These are phyloP conservation scores for Glossophaga mutica DNA, from an alignment of 2,797 vertebrate genomes.

Conservation along the genomic window DNA sequence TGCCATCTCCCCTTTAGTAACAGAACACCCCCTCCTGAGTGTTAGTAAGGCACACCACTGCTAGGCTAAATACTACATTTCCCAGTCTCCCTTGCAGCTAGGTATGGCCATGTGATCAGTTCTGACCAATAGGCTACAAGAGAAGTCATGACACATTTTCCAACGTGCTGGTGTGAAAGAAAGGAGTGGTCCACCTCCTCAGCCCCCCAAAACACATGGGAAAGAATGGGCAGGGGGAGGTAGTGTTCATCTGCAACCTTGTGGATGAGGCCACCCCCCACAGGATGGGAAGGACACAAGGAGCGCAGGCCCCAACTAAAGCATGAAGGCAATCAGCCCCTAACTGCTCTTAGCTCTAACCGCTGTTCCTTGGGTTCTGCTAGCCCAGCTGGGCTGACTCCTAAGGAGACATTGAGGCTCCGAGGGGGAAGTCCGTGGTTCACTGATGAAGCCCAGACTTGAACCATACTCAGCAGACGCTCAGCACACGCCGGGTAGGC, in stretches of 20 bases:
- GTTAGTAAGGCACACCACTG: not conserved
- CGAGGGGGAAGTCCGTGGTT: not conserved
- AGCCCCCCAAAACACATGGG: not conserved
- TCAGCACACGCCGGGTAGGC: not conserved
- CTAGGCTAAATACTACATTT: constrained; percentile 32
- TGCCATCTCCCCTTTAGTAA: not conserved
- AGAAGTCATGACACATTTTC: not conserved
- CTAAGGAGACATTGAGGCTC: not conserved
- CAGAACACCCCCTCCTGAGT: not conserved
- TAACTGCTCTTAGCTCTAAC: not conserved
- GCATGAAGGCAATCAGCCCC: not conserved
- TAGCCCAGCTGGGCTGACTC: not conserved
- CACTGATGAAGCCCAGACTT: not conserved
- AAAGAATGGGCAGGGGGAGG: not conserved
- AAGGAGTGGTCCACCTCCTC: not conserved
- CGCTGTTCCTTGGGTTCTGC: not conserved
- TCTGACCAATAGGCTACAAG: constrained; percentile 21
- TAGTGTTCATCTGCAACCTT: not conserved
- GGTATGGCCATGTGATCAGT: not conserved
- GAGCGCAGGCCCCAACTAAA: not conserved
- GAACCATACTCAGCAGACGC: not conserved
- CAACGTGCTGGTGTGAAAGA: not conserved
- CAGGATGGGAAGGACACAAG: not conserved
- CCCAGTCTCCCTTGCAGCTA: constrained; percentile 48
- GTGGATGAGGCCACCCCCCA: not conserved